Evolutionary conservation across 92 coral and sea anemone species (phyloP).

Genomic region (Paramuricea clavata): DNA sequence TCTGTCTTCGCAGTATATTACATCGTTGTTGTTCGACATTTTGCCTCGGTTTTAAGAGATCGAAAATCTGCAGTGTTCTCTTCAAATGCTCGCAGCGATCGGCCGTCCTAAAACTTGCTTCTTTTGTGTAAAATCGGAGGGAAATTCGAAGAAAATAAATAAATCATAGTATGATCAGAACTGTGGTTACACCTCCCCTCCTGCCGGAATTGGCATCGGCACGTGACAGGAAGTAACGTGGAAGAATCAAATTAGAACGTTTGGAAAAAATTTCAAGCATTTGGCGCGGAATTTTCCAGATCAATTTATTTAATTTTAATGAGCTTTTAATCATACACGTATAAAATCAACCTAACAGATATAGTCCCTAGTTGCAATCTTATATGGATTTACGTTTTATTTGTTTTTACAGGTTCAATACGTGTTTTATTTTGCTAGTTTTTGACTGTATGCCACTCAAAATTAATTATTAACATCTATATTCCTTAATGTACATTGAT

Average conservation of each 20-base stretch:
- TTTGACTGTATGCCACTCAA: too few relatives aligned
- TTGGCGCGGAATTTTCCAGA: neutral
- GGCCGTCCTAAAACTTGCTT: neutral
- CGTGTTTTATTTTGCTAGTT: too few relatives aligned
- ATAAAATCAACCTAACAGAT: too few relatives aligned
- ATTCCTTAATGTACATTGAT: too few relatives aligned
- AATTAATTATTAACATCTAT: too few relatives aligned
- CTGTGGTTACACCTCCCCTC: slow-evolving; percentile 41
- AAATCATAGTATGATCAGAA: slow-evolving; percentile 16
- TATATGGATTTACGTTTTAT: too few relatives aligned
- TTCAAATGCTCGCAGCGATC: neutral
- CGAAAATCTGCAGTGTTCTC: neutral
- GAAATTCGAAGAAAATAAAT: slow-evolving; percentile 40
- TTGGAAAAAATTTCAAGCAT: neutral
- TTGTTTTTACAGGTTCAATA: too few relatives aligned
- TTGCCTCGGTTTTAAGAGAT: neutral
- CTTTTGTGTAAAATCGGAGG: slow-evolving; percentile 31
- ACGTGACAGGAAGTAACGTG: slow-evolving; percentile 22
- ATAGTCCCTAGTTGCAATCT: too few relatives aligned
- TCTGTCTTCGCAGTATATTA: slow-evolving; percentile 39
- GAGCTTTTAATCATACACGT: too few relatives aligned
- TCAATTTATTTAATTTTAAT: neutral
- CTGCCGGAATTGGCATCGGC: slow-evolving; percentile 4
- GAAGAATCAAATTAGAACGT: neutral
- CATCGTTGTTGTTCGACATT: slow-evolving; percentile 44